phyloP scores from a whole-genome alignment of 2,113 vertebrate species.

The Notarius quadriscutis region DNA sequence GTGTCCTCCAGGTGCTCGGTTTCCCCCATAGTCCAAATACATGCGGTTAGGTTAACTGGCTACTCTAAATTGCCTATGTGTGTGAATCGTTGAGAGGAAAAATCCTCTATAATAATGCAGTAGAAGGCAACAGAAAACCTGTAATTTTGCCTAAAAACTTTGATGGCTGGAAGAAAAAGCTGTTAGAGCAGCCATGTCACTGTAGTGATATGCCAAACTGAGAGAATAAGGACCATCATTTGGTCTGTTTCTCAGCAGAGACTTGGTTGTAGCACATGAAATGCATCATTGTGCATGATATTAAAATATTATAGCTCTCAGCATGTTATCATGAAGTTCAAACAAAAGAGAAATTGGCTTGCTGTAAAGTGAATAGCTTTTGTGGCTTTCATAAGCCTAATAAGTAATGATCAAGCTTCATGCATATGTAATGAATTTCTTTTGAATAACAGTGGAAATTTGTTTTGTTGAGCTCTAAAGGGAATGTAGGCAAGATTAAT shows the following conservation, averaged over 20 bases:
- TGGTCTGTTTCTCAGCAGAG: not conserved
- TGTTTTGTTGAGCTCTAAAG: conserved; percentile 26
- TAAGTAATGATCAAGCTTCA: conserved; percentile 14
- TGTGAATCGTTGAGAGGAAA: no score
- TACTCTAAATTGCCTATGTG: no score
- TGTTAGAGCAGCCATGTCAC: no score
- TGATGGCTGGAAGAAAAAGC: no score
- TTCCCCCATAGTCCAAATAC: no score
- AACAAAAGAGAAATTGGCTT: conserved; percentile 34
- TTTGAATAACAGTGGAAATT: conserved; percentile 16
- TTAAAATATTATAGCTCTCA: conserved; percentile 42
- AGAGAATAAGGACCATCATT: not conserved
- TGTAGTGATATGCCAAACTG: no score
- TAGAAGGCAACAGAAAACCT: no score
- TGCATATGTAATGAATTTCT: conserved; percentile 27
- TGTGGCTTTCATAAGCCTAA: conserved; percentile 29
- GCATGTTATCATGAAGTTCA: conserved; percentile 33
- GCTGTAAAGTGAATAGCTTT: conserved; percentile 23
- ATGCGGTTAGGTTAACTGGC: no score
- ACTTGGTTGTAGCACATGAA: conserved; percentile 5
- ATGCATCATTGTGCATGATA: not conserved
- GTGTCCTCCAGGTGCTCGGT: no score
- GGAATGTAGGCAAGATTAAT: conserved; percentile 18
- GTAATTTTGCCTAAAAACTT: no score
- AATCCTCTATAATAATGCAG: no score